Percentiles rank a stretch among this genome's conserved stretches.
Evolutionary conservation across 2,888 invertebrate genomes (phyloP).

Genomic region (Imbricaverruca yamaguchii): DNA sequence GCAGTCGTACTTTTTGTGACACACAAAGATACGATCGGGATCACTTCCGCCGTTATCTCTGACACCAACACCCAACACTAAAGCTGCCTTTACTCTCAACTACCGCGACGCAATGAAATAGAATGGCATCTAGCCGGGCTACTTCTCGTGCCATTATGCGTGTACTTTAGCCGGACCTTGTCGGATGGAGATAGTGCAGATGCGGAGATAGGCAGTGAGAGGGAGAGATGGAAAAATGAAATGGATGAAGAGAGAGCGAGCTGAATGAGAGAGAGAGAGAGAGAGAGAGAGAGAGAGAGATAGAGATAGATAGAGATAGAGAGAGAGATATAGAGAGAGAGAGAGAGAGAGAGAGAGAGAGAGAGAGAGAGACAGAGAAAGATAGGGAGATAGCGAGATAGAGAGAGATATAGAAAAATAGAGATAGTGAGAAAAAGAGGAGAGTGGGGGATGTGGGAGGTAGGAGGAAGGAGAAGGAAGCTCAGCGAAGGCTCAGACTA

Average conservation of each 20-base stretch:
- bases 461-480: neutral
- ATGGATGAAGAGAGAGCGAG: conserved; percentile 22
- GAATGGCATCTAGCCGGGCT: too few species aligned
- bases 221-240: conserved; percentile 12
- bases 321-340: conserved; percentile 10
- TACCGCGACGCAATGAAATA: too few species aligned
- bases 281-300: conserved; percentile 14
- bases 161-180: neutral
- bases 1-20: too few species aligned
- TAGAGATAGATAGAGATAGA: conserved; percentile 16
- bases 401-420: conserved; percentile 1
- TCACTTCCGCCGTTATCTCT: too few species aligned
- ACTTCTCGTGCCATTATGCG: too few species aligned
- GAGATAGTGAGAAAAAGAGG: neutral
- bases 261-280: conserved; percentile 11
- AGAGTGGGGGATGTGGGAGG: neutral
- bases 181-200: neutral
- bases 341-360: neutral
- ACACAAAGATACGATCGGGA: too few species aligned
- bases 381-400: conserved; percentile 4
- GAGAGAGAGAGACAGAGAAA: conserved; percentile 4
- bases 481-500: too few species aligned
- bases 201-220: conserved; percentile 21
- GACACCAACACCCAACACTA: too few species aligned
- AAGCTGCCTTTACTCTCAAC: too few species aligned